Evolutionary conservation across 2,888 invertebrate genomes (phyloP), one percentile per base, ranked within the genome.

Genomic region (Cheilosia impressa): DNA sequence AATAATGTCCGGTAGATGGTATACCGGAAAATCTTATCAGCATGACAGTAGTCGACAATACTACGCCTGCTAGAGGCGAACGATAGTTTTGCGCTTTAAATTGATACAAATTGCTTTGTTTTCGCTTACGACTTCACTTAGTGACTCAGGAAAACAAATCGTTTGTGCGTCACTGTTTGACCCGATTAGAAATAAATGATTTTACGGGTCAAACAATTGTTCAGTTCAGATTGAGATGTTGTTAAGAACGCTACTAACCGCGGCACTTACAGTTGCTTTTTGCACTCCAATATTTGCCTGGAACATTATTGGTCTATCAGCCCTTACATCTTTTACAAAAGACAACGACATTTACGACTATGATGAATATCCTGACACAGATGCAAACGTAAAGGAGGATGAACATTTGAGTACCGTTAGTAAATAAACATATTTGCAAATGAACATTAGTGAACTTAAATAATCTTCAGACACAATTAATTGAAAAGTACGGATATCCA

Each of bases 401-500:
- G 79, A 60, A 45, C 53, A 72, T 45, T 65, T 79, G 24, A 66
- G 22, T 43, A 79, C 79, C 2, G 79, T 79, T 45, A 38, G 58
- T 41, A 7, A 57, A 17, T 7, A 19, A 7, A 27, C 1, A 41
- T 10, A 13, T 47, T 24, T 24, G 5, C 2, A 41, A 3, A 43
- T 6, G 22, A 24, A 27, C 5, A 52, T 1, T n/a, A 17, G 7
- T 22, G 19, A 47, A 4, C n/a, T 6, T 22, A 4, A 9, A n/a
- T 43, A 27, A 31, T 34, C 0, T n/a, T 0, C 7, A 94, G 94
- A 93, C 93, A 0, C 93, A 93, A 69, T 90, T 95, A 24, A 92
- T 95, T 0, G 89, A 89, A 15, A 94, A 95, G 88, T 94, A 95
- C 89, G 93, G 94, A 0, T 96, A 96, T 90, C 93, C 94, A 0